Evolutionary conservation across 2,888 invertebrate genomes (phyloP).

Genomic region (Drosophila picticornis): DNA sequence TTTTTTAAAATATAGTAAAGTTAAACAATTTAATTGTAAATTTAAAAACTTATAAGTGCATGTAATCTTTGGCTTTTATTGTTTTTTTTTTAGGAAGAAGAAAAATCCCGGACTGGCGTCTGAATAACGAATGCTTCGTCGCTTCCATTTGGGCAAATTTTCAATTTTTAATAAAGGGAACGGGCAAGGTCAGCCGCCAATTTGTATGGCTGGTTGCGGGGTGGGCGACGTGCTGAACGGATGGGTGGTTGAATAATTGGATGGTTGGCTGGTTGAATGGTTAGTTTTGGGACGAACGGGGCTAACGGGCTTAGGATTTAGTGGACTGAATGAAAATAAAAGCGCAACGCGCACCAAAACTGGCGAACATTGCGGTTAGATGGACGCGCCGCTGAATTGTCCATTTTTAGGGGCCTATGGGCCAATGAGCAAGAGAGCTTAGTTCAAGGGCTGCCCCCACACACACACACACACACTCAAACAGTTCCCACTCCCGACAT

Average conservation of each 20-base stretch:
- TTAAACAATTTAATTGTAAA: background rate
- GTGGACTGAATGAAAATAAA: slow-evolving; percentile 19
- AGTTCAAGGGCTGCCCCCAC: background rate
- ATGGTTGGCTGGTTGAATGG: slow-evolving; percentile 5
- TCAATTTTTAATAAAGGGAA: slow-evolving; percentile 64
- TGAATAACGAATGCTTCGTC: slow-evolving; percentile 32
- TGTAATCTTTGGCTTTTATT: background rate
- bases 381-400: slow-evolving; percentile 17
- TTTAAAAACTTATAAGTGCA: background rate
- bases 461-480: background rate
- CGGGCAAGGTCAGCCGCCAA: slow-evolving; percentile 60
- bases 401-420: slow-evolving; percentile 9
- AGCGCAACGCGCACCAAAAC: slow-evolving; percentile 29
- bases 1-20: background rate
- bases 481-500: background rate
- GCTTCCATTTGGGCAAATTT: slow-evolving; percentile 45
- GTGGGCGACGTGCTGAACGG: slow-evolving; percentile 7
- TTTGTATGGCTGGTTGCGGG: slow-evolving; percentile 43
- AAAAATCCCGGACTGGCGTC: slow-evolving; percentile 2
- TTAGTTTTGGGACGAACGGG: slow-evolving; percentile 9
- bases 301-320: slow-evolving; percentile 8
- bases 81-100: background rate
- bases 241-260: slow-evolving; percentile 5
- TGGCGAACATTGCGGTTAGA: slow-evolving; percentile 21
- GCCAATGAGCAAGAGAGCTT: background rate